Base-by-base conservation (phyloP, 1,140 invertebrate species). In the Anastatus disparis region DNA sequence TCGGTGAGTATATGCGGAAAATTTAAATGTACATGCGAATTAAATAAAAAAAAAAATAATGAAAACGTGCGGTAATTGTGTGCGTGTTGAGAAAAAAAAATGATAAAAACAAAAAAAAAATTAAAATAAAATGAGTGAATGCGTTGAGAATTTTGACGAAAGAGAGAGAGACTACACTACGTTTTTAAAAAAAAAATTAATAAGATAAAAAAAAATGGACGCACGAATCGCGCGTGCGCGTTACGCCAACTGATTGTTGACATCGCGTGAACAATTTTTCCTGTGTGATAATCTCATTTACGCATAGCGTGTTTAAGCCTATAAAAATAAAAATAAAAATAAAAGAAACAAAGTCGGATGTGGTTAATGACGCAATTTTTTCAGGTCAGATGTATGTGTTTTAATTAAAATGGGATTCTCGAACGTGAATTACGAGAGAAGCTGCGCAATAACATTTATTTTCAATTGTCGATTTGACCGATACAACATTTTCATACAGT, bases 221-320 rank as follows among this genome's bases (percentile, higher is more conserved):
- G 76, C 58, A 59, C 62, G 59, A 70, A 64, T 72, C 53, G 68
- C 76, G 75, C 77, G 77, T 79, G 79, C 75, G 74, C 64, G 64
- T 72, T 72, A 77, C 77, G 75, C 77, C 78, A 83, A 84, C 81
- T 81, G 79, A 83, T 84, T 82, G 81, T 84, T 84, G 80, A 83
- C 78, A 83, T 77, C 82, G 83, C 80, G 79, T 79, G 81, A 76
- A 77, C 79, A 81, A 78, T 81, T 81, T 81, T 83, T 83, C 81
- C 78, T 79, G 82, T 84, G 83, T 84, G 83, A 84, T 84, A 84
- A 84, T 84, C 81, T 83, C 55, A 80, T 82, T n/a, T 64, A 83
- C 77, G 77, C 75, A 75, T 76, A 79, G 78, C 76, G 77, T 78
- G 78, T 76, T 77, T 76, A 78, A 77, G 78, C 75, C 75, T 78